Evolutionary conservation across 2,113 vertebrate species (phyloP), one percentile per base, ranked within the genome.

Genomic region (Hystrix cristata): DNA sequence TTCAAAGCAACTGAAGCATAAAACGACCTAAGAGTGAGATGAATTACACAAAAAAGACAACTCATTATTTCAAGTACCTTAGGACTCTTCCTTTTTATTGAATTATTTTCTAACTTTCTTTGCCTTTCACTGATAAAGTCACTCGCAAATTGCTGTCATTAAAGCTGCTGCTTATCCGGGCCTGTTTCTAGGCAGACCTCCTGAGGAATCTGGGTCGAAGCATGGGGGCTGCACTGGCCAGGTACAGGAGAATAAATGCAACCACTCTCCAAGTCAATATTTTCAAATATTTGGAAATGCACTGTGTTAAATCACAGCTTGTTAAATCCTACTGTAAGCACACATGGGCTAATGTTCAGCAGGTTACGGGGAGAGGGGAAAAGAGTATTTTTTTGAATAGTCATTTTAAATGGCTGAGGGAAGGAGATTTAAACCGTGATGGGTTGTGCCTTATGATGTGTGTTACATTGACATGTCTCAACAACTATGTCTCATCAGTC

Each of bases 111-210:
- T 96, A 98, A 96, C 88, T 98, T 98, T 96, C 98, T 98, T 98
- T 98, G 80, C 97, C 98, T 82, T 95, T 98, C 79, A 96, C 79
- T 98, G 98, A 99, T 99, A 99, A 98, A 99, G 87, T 80, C 96
- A 87, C 92, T 97, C 53, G 38, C 87, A 98, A 98, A 97, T 97
- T 97, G 97, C 94, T 98, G 78, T 97, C 99, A 98, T 98, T 99
- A 98, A 98, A 98, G 95, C 98, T 96, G 92, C 95, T 98, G 98
- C 97, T 96, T 96, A 92, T 98, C 92, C 90, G 95, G 97, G 92
- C 97, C 82, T 93, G 97, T 97, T 91, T 97, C 98, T 98, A 95
- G 97, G 98, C 65, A 92, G 53, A 93, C 72, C 51, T 89, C 98
- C 85, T 83, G 59, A 80, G 72, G 93, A 97, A 79, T 57, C 59